Evolutionary conservation across 2,888 invertebrate species (phyloP).

Genomic region (Mesorhabditis belari): DNA sequence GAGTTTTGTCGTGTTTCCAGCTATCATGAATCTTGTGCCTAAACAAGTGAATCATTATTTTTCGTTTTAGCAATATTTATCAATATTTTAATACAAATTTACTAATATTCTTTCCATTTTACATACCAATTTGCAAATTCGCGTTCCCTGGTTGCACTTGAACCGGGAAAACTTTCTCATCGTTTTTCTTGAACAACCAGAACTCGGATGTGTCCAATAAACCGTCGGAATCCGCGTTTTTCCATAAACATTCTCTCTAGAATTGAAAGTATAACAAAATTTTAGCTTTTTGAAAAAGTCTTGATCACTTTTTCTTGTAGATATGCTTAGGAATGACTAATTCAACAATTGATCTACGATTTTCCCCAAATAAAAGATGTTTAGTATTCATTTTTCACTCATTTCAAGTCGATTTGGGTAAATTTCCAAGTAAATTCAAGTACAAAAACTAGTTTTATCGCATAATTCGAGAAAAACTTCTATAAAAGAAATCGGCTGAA

Average conservation of each 20-base stretch:
- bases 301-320: too few relatives aligned
- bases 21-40: conserved; percentile 43
- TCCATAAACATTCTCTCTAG: conserved; percentile 39
- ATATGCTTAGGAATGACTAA: too few relatives aligned
- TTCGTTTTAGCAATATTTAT: neutral
- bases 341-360: too few relatives aligned
- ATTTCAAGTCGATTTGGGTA: too few relatives aligned
- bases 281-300: too few relatives aligned
- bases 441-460: too few relatives aligned
- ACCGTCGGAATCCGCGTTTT: conserved; percentile 40
- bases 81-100: neutral
- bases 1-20: conserved; percentile 47
- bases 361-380: too few relatives aligned
- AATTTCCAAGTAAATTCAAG: too few relatives aligned
- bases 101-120: neutral
- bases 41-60: conserved; percentile 1
- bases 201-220: conserved; percentile 49
- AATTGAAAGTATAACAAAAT: neutral
- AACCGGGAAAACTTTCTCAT: conserved; percentile 44
- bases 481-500: too few relatives aligned
- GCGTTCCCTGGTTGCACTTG: conserved; percentile 46
- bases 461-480: too few relatives aligned
- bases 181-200: conserved; percentile 41
- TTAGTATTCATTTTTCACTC: too few relatives aligned
- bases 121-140: conserved; percentile 12